Evolutionary conservation across 2,888 invertebrate species (phyloP), one percentile per base, ranked within the genome.

Genomic region (Malthinus seriepunctatus): DNA sequence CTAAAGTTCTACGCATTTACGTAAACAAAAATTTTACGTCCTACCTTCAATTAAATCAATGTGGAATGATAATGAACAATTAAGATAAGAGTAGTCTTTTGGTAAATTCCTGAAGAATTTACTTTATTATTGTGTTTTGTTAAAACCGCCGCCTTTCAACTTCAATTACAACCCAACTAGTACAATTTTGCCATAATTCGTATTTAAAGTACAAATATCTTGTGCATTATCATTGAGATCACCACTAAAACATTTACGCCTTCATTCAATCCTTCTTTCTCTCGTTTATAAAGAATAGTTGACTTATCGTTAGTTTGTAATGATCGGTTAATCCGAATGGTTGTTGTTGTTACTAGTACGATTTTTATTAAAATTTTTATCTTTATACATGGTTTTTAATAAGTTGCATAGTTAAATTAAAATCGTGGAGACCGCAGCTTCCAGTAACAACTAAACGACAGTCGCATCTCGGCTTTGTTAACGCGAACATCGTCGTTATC

Each of bases 391-490:
- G 23, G 23, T 23, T 23, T 23, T 23, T 60, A 49, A 56, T 53
- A 46, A 53, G 50, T 56, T 62, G 55, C 62, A 57, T 60, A 56
- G 65, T 67, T 65, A 68, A 67, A 65, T 64, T 64, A 65, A 67
- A 67, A 67, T 67, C 65, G 59, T 63, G 65, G 64, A 68, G 64
- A 58, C 63, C 61, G 64, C 65, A 65, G 63, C 63, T 57, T 42
- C 67, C 69, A 68, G 68, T 67, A 63, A 63, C 69, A 63, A 63
- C 69, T 66, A 66, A 62, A 66, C 67, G 68, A 65, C 72, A 72
- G 72, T 72, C 69, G 67, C 67, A 67, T 69, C 70, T 70, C 68
- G 67, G 66, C 70, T 64, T 63, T 67, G 64, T 58, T 45, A 60
- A 65, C 63, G 69, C 62, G 51, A 70, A 63, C 69, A 70, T 66